A percentile compares a stretch with the other conserved stretches of the same genome.
Conservation (phyloP, 2,888 invertebrate genomes). For the Griposia aprilina region DNA sequence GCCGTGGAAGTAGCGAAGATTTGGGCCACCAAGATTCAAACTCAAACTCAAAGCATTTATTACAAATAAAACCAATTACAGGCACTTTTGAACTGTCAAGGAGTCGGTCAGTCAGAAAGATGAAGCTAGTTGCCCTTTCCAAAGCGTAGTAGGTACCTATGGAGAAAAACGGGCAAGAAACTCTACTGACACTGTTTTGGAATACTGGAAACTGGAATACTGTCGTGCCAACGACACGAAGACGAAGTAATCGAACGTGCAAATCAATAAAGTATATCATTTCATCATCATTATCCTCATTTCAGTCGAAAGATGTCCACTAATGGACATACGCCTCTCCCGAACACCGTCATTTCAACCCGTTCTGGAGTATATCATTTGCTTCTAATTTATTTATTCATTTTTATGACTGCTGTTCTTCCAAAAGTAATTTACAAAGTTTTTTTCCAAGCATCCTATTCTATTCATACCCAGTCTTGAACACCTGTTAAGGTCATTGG, state of each 20-base stretch:
- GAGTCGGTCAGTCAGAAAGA: too few relatives aligned
- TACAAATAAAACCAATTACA: too few relatives aligned
- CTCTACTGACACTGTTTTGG: too few relatives aligned
- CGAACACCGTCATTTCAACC: background rate
- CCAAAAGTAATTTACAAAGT: background rate
- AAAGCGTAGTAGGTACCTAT: too few relatives aligned
- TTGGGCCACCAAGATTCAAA: background rate
- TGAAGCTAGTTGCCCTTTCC: too few relatives aligned
- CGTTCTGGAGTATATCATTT: background rate
- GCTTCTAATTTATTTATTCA: background rate
- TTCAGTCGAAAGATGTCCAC: too few relatives aligned
- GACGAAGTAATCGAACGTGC: background rate
- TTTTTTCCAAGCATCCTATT: too few relatives aligned
- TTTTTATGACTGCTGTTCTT: background rate
- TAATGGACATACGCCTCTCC: background rate
- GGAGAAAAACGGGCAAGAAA: too few relatives aligned
- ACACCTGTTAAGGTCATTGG: conserved; percentile 25
- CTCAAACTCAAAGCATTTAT: too few relatives aligned
- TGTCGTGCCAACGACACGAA: background rate
- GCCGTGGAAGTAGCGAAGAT: background rate
- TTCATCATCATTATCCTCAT: background rate
- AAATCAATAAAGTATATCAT: background rate
- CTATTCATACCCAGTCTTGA: background rate
- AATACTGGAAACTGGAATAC: background rate
- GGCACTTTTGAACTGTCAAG: too few relatives aligned